Base-by-base conservation (phyloP, 2,888 invertebrate genomes). In the Portevinia maculata region DNA sequence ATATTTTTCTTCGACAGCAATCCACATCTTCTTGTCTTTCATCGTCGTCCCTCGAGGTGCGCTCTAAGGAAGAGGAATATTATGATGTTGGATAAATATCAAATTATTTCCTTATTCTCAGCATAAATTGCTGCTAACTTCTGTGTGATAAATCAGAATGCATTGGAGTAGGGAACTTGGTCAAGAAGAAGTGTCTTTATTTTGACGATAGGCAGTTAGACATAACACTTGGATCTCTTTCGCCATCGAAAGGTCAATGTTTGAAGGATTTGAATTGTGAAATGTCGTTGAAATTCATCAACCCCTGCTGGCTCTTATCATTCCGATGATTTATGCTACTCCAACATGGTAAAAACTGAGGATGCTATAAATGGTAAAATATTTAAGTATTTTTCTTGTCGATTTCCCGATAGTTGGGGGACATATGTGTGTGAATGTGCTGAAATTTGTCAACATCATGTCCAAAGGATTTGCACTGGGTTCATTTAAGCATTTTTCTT, bases 91-190 rank as follows among this genome's bases (percentile, higher is more conserved):
- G 11, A 34, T 34, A 34, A 11, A 11, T 52, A 52, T 52, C 52
- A 30, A 52, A 32, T 52, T 30, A 52, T 52, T 17, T 52, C 28
- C 28, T 13, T 28, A 9, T 34, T 8, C 11, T 34, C 11, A 11
- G 9, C 3, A 11, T 34, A 44, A 44, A 21, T 21, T 44, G 19
- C 44, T 19, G 11, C 9, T 17, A 44, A 21, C 44, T 9, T 44
- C 19, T 11, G 50, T 59, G 37, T 71, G 71, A 74, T 79, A 79
- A 79, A 79, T 79, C 79, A 69, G 74, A 57, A 69, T 62, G 41
- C 67, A 15, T 41, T 39, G 13, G 24, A 67, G 15, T 24, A 52
- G 30, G 46, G 32, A 32, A 34, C 5, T 48, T 34, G 53, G 55
- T 55, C 55, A 24, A 24, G 5, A 39, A 60, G 32, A 46, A 50